Base-by-base conservation (phyloP, 2,113 vertebrate species). In the Nyctereutes procyonoides region DNA sequence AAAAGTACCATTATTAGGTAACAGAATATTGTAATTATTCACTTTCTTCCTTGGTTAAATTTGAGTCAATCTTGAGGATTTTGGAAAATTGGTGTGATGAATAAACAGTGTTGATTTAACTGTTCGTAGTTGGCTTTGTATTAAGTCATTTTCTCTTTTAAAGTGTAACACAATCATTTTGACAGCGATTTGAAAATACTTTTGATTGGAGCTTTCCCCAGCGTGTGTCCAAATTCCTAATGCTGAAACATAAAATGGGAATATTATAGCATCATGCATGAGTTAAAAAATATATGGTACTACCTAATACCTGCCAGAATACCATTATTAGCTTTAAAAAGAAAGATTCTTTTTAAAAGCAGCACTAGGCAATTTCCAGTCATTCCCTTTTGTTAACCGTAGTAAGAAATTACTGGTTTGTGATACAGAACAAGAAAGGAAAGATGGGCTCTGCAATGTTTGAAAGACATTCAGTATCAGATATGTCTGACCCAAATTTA, bases 71-170 rank as follows among this genome's bases (percentile, higher is more conserved):
- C 15, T 20, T 89, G 30, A 86, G n/a, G 3, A 7, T 94, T 88
- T 38, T 9, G 24, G 55, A 76, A 76, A 92, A 28, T 63, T 6
- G 24, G 4, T 48, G 5, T 85, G 1, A 51, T 73, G 9, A 85
- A 93, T 73, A 74, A 51, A 14, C 88, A 38, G 32, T 24, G 79
- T 5, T 51, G 32, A 67, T 30, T 51, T 24, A 63, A 14, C 19
- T 88, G 30, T 48, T 96, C 6, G 3, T 58, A 32, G 30, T 76
- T 82, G 17, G 4, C 95, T 93, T 92, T 26, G 8, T 84, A 8
- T 43, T 79, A 53, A 19, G 84, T 19, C 11, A n/a, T 80, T 95
- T 90, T 96, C 89, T 94, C 35, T 43, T 94, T 97, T 28, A 13
- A 1, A 28, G 35, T 60, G 1, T 14, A 71, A 22, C 0, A 58